Evolutionary conservation across 2,888 invertebrate species (phyloP), one percentile per base, ranked within the genome.

Genomic region (Microdon myrmicae): DNA sequence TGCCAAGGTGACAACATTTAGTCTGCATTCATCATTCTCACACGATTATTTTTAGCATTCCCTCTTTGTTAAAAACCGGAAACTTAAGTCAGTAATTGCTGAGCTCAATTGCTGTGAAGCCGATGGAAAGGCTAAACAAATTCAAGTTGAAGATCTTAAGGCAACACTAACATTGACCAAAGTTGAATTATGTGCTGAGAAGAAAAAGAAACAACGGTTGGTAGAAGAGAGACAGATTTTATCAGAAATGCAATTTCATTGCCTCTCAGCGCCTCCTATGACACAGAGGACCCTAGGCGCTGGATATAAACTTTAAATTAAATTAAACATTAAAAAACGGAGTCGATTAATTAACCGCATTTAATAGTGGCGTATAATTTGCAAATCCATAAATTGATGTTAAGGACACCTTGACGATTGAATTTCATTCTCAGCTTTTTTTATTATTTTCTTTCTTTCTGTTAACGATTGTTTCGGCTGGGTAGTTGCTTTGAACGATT

Each of bases 211-310:
- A 35, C 75, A 75, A 45, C 75, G 74, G 39, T 69, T 79, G 1
- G 41, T 77, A 5, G 76, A 78, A 44, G 79, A 79, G 38, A 71
- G 78, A 0, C 74, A 78, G 8, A 67, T 76, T 3, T 54, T 78
- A n/a, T 72, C 73, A 17, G 77, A 78, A 51, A 75, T 79, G 74
- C 79, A 78, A 47, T 67, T 72, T 0, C 77, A 79, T 10, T 78
- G 77, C 66, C 75, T 74, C 45, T 78, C 79, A 9, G 79, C 79
- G 6, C 79, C 79, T 1, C 70, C 78, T 0, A 72, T 69, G 28
- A 53, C 73, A 6, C 74, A 75, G 5, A 73, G 74, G 20, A 74
- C 75, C 1, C 38, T 75, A n/a, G 78, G 76, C 0, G 75, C 72
- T 1, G 76, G 78, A 10, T 78, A 75, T 20, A 77, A 75, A 39